phyloP scores from a whole-genome alignment of 1,140 invertebrate species.

The Steinernema feltiae region DNA sequence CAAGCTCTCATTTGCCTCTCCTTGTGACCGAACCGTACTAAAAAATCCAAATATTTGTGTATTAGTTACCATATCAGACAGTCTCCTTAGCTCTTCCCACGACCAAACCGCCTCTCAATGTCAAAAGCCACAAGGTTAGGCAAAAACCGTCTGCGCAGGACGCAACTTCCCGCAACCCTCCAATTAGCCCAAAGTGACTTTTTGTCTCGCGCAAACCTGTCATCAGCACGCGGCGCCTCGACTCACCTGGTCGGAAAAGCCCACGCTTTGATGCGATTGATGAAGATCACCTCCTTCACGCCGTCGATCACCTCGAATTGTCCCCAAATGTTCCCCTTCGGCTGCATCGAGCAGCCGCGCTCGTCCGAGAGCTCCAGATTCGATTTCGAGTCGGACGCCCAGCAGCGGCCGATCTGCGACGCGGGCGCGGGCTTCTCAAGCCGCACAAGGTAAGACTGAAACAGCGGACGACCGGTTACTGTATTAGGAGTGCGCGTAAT shows the following conservation, averaged over 20 bases:
- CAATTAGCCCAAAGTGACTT: background rate
- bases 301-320: conserved; percentile 45
- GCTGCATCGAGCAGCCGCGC: conserved; percentile 49
- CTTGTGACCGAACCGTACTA: no score
- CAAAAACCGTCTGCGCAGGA: background rate
- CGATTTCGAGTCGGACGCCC: conserved; percentile 51
- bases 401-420: conserved; percentile 54
- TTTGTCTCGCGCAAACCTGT: conserved; percentile 19
- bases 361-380: conserved; percentile 51
- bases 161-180: no score
- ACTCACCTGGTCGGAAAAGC: conserved; percentile 55
- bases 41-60: no score
- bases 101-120: background rate
- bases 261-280: conserved; percentile 56
- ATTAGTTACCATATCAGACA: no score
- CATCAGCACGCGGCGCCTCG: background rate
- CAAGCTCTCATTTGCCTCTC: no score
- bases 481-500: background rate
- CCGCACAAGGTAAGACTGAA: conserved; percentile 52
- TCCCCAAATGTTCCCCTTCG: conserved; percentile 47
- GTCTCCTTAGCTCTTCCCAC: no score
- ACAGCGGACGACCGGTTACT: conserved; percentile 18
- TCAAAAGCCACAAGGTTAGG: background rate
- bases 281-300: conserved; percentile 42
- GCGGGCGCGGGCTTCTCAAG: conserved; percentile 46